Conservation (phyloP, 2,113 vertebrate species). For the Antigone vipio region DNA sequence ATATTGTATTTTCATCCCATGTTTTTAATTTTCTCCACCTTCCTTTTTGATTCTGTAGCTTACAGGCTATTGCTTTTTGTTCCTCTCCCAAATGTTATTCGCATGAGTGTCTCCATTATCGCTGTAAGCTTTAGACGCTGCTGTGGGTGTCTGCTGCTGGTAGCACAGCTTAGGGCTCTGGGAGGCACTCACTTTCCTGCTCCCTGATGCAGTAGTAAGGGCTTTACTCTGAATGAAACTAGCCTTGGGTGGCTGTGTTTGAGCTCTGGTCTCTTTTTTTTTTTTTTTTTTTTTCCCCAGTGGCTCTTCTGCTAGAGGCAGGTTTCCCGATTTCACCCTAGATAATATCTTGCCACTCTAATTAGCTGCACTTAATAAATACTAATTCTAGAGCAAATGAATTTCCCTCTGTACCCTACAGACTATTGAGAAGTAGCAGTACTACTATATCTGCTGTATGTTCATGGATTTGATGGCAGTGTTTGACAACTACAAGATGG, state of each 20-base stretch:
- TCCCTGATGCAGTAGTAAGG: not conserved
- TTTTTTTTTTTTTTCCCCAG: not conserved
- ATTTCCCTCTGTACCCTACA: not conserved
- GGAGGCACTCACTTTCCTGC: rapidly evolving
- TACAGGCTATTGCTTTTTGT: not conserved
- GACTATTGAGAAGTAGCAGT: not conserved
- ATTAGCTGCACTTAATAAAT: not conserved
- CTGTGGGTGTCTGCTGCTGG: not conserved
- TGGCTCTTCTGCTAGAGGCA: not conserved
- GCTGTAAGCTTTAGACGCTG: not conserved
- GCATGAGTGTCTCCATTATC: not conserved
- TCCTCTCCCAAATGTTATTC: not conserved
- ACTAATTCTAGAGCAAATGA: not conserved
- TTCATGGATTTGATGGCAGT: not conserved
- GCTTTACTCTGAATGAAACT: not conserved
- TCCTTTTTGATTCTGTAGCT: not conserved
- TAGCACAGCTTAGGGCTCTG: not conserved
- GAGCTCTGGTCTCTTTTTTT: rapidly evolving
- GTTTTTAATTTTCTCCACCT: not conserved
- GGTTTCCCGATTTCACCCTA: not conserved
- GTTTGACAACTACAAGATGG: not conserved
- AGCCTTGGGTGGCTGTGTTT: not conserved
- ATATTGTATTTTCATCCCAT: not conserved
- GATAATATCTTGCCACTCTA: not conserved
- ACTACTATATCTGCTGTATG: not conserved